Evolutionary conservation across 2,888 invertebrate genomes (phyloP), one percentile per base, ranked within the genome.

Genomic region (Microctonus aethiopoides): DNA sequence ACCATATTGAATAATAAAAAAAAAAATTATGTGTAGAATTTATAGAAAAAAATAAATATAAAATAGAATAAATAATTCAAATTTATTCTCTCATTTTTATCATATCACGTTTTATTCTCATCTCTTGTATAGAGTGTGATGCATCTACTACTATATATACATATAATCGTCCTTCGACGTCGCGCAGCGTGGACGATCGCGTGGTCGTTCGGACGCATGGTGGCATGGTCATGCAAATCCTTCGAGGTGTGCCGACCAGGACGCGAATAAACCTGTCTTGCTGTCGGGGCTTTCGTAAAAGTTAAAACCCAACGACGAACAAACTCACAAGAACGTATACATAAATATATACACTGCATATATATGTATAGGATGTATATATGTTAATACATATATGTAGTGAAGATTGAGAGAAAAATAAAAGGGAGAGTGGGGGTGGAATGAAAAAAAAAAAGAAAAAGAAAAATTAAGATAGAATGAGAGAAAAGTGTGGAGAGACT

Each of bases 181-280:
- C 22, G 32, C 62, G 16, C 62, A 62, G 62, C 46, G 62, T 62
- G 62, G 46, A 46, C 46, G 62, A 62, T 62, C 62, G 62, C 62
- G 62, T 62, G 62, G 62, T 62, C 62, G 62, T 62, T 29, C n/a
- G 46, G 34, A 51, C 51, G 66, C 66, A 46, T 70, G 70, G 52
- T 52, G 63, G 66, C 66, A 57, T 70, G 70, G 70, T 52, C 75
- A 77, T 74, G 76, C 79, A 78, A 78, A 79, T 80, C 78, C 78
- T 76, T 78, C 76, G 79, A 76, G 76, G 72, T 74, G 74, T 61
- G 61, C 71, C 74, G 69, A 71, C 69, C 66, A 62, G 67, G 70
- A 68, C 39, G 64, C 68, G 75, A 78, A 79, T 80, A 80, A 80
- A 80, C 79, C 79, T 80, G 79, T 79, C 79, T 74, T 67, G 64